These are phyloP conservation scores for Neosalanx taihuensis DNA, from an alignment of 2,797 vertebrate genomes.

Conservation along the genomic window DNA sequence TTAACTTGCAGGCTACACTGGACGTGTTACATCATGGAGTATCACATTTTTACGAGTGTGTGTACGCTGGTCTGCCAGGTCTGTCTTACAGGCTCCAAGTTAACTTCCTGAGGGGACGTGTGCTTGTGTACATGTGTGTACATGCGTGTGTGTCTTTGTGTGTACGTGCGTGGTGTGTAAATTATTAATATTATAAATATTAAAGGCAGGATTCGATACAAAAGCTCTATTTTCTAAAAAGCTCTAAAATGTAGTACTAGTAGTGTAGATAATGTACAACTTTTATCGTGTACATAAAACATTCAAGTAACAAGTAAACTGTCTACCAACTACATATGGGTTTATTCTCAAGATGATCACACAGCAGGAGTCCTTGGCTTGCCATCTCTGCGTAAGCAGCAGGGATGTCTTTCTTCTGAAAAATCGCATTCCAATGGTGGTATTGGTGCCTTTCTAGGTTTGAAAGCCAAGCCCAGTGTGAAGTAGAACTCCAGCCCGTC, in stretches of 20 bases:
- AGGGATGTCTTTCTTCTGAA: too few relatives aligned
- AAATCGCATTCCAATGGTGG: too few relatives aligned
- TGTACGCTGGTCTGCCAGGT: conserved; percentile 24
- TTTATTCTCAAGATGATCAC: too few relatives aligned
- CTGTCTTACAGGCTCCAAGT: conserved; percentile 12
- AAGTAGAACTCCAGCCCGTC: too few relatives aligned
- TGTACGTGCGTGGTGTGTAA: not conserved
- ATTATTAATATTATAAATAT: not conserved
- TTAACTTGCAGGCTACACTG: not conserved
- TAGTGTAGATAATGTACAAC: too few relatives aligned
- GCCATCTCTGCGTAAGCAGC: too few relatives aligned
- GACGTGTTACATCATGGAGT: conserved; percentile 40
- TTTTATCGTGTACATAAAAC: not conserved
- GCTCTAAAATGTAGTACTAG: too few relatives aligned
- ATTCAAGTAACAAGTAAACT: not conserved
- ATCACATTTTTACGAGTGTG: conserved; percentile 39
- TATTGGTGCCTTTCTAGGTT: too few relatives aligned
- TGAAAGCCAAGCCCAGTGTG: too few relatives aligned
- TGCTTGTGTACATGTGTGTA: too few relatives aligned
- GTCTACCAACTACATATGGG: not conserved
- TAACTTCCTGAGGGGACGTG: not conserved
- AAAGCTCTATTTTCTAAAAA: too few relatives aligned
- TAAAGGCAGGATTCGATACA: not conserved
- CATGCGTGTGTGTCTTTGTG: not conserved
- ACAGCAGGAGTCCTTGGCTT: too few relatives aligned